These are phyloP conservation scores for Mesocentrotus franciscanus DNA, from an alignment of 53 echinoderm and acorn worm species.

Conservation along the genomic window DNA sequence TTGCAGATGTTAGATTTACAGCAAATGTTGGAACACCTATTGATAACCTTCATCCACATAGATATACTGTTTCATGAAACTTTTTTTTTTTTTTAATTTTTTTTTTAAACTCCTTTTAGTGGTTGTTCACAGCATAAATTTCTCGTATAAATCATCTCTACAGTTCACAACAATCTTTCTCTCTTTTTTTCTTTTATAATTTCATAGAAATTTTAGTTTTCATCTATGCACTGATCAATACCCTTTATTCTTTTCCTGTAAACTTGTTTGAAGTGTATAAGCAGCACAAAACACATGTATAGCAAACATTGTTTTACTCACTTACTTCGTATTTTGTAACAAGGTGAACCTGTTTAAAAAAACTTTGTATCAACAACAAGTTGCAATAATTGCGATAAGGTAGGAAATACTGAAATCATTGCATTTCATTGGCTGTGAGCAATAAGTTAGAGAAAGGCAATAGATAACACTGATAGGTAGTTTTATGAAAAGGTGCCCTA, in stretches of 20 bases:
- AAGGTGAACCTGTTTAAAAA: constrained; percentile 12
- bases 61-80: no score
- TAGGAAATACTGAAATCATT: no score
- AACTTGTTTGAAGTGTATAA: neutral
- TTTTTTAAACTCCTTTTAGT: constrained; percentile 24
- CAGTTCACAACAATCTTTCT: constrained; percentile 52
- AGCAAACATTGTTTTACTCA: neutral
- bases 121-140: constrained; percentile 60
- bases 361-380: neutral
- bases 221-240: neutral
- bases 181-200: constrained; percentile 4
- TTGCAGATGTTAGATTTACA: no score
- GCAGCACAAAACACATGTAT: constrained; percentile 48
- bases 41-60: no score
- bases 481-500: no score
- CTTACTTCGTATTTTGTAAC: neutral
- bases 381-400: no score
- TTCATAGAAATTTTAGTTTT: constrained; percentile 37
- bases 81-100: neutral
- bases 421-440: no score
- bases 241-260: neutral
- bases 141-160: constrained; percentile 59
- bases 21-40: no score
- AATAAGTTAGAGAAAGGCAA: no score
- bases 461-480: no score